phyloP scores from a whole-genome alignment of 2,888 invertebrate species.

The Orthonevra nobilis region DNA sequence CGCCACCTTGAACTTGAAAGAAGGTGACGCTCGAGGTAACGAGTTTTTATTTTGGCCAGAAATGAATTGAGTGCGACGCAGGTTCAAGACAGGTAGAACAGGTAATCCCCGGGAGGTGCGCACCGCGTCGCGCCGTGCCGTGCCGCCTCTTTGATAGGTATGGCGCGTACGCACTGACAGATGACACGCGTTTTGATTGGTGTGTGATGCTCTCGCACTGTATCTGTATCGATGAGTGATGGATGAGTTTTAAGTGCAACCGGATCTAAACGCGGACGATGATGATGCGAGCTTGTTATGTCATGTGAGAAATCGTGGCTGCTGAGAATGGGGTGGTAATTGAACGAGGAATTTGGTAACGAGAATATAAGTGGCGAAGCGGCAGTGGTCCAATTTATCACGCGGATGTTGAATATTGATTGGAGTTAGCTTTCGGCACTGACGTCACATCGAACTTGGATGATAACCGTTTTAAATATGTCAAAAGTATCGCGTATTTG shows the following conservation, averaged over 20 bases:
- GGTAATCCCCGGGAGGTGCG: slow-evolving; percentile 29
- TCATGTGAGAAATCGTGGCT: slow-evolving; percentile 27
- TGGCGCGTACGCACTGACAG: slow-evolving; percentile 34
- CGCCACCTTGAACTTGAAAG: slow-evolving; percentile 52
- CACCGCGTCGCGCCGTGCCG: too few relatives aligned
- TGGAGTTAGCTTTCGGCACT: too few relatives aligned
- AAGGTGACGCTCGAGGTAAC: background rate
- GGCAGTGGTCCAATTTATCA: slow-evolving; percentile 1
- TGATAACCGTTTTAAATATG: too few relatives aligned
- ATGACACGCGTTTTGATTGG: slow-evolving; percentile 30
- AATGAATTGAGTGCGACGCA: slow-evolving; percentile 12
- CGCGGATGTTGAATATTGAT: background rate
- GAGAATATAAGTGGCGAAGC: background rate
- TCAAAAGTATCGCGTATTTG: too few relatives aligned
- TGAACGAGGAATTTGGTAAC: slow-evolving; percentile 42
- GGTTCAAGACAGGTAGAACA: slow-evolving; percentile 48
- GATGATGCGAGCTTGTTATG: slow-evolving; percentile 27
- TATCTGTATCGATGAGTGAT: slow-evolving; percentile 20
- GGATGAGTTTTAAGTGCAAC: slow-evolving; percentile 27
- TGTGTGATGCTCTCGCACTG: too few relatives aligned
- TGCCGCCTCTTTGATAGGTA: slow-evolving; percentile 42
- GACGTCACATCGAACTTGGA: too few relatives aligned
- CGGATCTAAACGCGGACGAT: slow-evolving; percentile 32
- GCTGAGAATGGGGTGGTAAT: slow-evolving; percentile 59
- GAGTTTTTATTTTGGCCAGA: slow-evolving; percentile 26